These are phyloP conservation scores for Conchocele bisecta DNA, from an alignment of 2,888 invertebrate genomes.

Conservation along the genomic window DNA sequence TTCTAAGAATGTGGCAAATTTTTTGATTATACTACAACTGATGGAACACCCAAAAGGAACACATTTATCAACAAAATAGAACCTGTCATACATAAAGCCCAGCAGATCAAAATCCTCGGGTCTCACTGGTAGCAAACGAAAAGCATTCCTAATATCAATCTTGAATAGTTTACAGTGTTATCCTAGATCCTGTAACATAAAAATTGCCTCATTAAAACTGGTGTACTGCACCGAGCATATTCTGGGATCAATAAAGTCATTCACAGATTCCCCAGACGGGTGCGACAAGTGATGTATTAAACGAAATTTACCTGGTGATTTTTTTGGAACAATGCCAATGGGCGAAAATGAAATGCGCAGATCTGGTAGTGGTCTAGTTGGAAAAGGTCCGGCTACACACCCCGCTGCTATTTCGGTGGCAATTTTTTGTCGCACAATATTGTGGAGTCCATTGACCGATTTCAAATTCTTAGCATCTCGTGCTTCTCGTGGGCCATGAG, in stretches of 20 bases:
- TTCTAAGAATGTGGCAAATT: conserved; percentile 13
- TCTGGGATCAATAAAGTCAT: conserved; percentile 24
- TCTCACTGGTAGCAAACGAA: conserved; percentile 16
- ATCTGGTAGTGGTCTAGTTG: background rate
- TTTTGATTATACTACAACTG: conserved; percentile 11
- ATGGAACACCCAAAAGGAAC: conserved; percentile 27
- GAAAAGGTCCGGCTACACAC: conserved; percentile 33
- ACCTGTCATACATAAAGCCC: conserved; percentile 14
- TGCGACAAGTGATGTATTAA: conserved; percentile 44
- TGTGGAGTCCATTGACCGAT: no score
- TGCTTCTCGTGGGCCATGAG: no score
- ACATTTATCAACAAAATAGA: conserved; percentile 27
- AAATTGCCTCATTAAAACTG: conserved; percentile 14
- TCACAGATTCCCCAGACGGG: conserved; percentile 21
- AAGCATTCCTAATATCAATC: conserved; percentile 28
- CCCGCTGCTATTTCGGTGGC: no score
- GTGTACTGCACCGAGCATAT: conserved; percentile 35
- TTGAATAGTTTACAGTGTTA: no score
- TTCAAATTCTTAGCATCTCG: no score
- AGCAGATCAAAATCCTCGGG: conserved; percentile 18
- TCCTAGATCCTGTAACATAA: no score
- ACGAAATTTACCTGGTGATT: conserved; percentile 24
- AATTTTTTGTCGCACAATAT: no score
- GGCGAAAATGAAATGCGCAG: conserved; percentile 37
- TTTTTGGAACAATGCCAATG: conserved; percentile 37